Base-by-base conservation (phyloP, 2,113 vertebrate genomes). In the Tupaia tana region DNA sequence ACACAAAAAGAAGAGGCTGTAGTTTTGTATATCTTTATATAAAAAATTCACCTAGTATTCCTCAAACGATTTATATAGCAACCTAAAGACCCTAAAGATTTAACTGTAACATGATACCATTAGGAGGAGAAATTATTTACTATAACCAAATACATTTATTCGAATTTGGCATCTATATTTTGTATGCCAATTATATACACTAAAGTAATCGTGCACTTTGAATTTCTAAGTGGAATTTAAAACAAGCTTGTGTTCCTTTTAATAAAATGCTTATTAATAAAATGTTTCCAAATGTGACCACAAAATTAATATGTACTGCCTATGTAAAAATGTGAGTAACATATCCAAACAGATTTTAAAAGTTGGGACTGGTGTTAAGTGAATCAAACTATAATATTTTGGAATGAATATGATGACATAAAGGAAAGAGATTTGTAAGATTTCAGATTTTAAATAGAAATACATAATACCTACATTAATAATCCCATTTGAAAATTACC, bases 71-170 rank as follows among this genome's bases (percentile, higher is more conserved):
- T 98, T 98, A 96, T 96, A 97, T 86, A 96, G 91, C 89, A 97
- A 94, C 74, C 96, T 80, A 83, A 9, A 96, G 94, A 94, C 83
- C 91, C 97, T 97, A 97, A 98, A 97, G 89, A 94, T 98, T 98
- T 98, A 97, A 97, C 93, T 98, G 96, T 97, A 98, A 97, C 88
- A 90, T 96, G 96, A 97, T 97, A 90, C 74, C 90, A 95, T 64
- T 81, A 94, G 77, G 0, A 43, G 95, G 95, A 97, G 96, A 98
- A 94, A 97, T 96, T 97, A 97, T 96, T 95, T 34, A 73, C 93
- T 95, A 93, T 81, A 97, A 97, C 97, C 95, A 97, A 98, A 94
- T 95, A 97, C 89, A 77, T 94, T 86, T 75, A 96, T 94, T 96
- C 96, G 96, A 96, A 97, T 98, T 97, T 95, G 94, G 56, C 87